phyloP scores from a whole-genome alignment of 2,113 vertebrate genomes.

The Notothenia coriiceps region DNA sequence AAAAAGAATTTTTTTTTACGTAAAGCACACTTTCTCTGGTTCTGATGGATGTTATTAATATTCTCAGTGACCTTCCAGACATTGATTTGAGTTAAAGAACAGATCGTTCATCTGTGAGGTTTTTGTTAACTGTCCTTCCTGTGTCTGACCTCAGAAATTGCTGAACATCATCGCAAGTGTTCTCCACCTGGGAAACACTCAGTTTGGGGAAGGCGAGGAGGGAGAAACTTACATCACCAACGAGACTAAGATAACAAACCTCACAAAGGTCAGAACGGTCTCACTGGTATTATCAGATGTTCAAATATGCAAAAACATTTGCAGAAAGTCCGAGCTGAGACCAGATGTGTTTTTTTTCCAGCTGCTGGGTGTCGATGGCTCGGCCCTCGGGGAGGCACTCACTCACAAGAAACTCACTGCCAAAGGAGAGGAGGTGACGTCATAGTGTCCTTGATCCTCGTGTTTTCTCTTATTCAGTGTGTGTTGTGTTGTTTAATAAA shows the following conservation, averaged over 20 bases:
- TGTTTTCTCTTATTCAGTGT: background rate
- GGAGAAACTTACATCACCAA: slow-evolving; percentile 91
- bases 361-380: slow-evolving; percentile 91
- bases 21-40: background rate
- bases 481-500: background rate
- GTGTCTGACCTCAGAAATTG: slow-evolving; percentile 86
- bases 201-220: slow-evolving; percentile 92
- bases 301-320: slow-evolving; percentile 33
- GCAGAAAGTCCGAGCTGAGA: slow-evolving; percentile 10
- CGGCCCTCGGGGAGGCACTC: slow-evolving; percentile 88
- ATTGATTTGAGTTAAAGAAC: background rate
- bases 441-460: background rate
- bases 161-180: slow-evolving; percentile 92
- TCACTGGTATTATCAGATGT: slow-evolving; percentile 9
- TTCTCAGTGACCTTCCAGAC: background rate
- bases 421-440: slow-evolving; percentile 94
- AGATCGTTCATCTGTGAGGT: background rate
- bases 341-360: slow-evolving; percentile 78
- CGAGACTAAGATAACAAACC: slow-evolving; percentile 89
- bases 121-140: slow-evolving; percentile 23
- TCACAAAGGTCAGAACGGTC: slow-evolving; percentile 87
- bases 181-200: slow-evolving; percentile 94
- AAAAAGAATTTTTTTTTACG: background rate
- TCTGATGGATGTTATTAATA: background rate
- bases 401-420: slow-evolving; percentile 97